A percentile compares a stretch with the other conserved stretches of the same genome.
These are phyloP conservation scores for Onychostoma macrolepis DNA, from an alignment of 2,113 vertebrate genomes.

Conservation along the genomic window DNA sequence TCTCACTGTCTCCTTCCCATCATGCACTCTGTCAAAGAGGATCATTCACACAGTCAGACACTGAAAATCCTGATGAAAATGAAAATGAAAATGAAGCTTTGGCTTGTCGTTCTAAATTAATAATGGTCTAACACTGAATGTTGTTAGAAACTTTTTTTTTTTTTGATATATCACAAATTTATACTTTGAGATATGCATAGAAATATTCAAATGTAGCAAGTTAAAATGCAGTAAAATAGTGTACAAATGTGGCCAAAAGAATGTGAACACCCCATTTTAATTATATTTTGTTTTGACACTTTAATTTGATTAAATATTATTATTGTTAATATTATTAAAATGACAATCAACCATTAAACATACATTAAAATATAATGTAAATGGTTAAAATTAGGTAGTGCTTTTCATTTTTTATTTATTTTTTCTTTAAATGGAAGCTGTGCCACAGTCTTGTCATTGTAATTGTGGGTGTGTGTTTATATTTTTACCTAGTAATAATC, in stretches of 20 bases:
- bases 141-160: neutral
- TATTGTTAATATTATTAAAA: neutral
- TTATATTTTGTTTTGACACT: neutral
- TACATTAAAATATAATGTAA: too few relatives aligned
- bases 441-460: too few relatives aligned
- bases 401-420: too few relatives aligned
- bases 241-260: neutral
- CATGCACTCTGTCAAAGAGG: slow-evolving; percentile 80
- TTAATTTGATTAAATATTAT: neutral
- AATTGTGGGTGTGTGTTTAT: too few relatives aligned
- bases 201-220: neutral
- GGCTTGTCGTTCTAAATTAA: neutral
- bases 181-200: neutral
- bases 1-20: slow-evolving; percentile 81
- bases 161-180: neutral
- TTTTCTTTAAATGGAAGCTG: too few relatives aligned
- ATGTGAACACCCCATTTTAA: neutral
- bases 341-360: neutral
- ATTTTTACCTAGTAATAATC: too few relatives aligned
- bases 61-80: slow-evolving; percentile 64
- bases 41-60: slow-evolving; percentile 73
- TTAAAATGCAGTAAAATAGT: neutral
- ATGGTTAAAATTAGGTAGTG: too few relatives aligned
- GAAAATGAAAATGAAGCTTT: too few relatives aligned
- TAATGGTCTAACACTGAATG: neutral